Conservation (phyloP, 2,888 invertebrate genomes). For the Neelides folsomi region DNA sequence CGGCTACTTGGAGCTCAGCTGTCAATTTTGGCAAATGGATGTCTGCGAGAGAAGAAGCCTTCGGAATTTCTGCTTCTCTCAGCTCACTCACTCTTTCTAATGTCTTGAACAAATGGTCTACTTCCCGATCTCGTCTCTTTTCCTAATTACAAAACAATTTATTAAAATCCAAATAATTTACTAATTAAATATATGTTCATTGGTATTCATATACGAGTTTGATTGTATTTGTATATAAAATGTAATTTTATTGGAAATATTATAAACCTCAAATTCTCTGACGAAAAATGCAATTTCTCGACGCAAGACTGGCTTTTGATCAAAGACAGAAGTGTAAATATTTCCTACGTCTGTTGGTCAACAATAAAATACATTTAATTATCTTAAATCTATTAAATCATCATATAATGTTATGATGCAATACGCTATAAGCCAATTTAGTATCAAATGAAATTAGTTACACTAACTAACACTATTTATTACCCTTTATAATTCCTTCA, state of each 20-base stretch:
- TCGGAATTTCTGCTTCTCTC: conserved; percentile 57
- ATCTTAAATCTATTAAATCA: no score
- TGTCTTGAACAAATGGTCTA: conserved; percentile 60
- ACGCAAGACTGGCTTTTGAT: conserved; percentile 70
- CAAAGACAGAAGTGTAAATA: conserved; percentile 71
- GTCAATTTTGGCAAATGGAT: conserved; percentile 49
- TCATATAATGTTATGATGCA: no score
- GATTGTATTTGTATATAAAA: neutral
- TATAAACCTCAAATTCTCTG: conserved; percentile 65
- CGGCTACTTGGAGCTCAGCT: conserved; percentile 52
- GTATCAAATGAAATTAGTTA: no score
- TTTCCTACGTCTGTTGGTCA: conserved; percentile 64
- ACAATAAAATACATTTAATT: no score
- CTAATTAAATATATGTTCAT: no score
- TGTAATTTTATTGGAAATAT: neutral
- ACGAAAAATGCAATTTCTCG: conserved; percentile 73
- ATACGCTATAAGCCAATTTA: no score
- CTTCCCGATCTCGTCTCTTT: conserved; percentile 63
- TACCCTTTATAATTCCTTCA: conserved; percentile 27
- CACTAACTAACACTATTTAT: no score
- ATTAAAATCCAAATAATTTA: no score
- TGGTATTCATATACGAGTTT: no score
- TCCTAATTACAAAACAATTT: conserved; percentile 44
- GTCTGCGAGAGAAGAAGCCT: conserved; percentile 50
- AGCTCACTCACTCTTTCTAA: conserved; percentile 64